Percentiles rank a stretch among this genome's conserved stretches.
phyloP scores from a whole-genome alignment of 2,797 vertebrate genomes.

The Sebastes jordani region DNA sequence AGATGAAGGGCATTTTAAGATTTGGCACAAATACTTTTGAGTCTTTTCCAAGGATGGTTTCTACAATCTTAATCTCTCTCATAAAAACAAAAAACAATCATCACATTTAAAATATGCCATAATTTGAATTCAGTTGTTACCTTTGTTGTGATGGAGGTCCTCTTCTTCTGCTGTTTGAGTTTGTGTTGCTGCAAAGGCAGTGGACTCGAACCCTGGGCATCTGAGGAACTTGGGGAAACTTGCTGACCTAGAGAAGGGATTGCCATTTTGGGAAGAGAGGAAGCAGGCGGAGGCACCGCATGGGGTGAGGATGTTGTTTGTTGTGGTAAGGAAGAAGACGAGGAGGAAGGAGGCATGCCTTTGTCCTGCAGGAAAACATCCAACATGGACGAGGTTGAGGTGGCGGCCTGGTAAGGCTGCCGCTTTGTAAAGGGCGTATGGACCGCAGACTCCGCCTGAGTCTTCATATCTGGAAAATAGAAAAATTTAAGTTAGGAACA shows the following conservation, averaged over 20 bases:
- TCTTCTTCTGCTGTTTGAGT: slow-evolving; percentile 97
- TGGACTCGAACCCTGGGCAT: slow-evolving; percentile 93
- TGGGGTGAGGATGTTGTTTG: slow-evolving; percentile 78
- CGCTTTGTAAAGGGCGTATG: slow-evolving; percentile 93
- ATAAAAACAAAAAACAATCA: background rate
- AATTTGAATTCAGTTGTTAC: slow-evolving; percentile 52
- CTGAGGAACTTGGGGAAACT: slow-evolving; percentile 91
- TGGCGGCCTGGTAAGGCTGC: slow-evolving; percentile 89
- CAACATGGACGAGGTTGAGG: slow-evolving; percentile 90
- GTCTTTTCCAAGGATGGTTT: background rate
- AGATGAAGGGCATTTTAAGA: background rate
- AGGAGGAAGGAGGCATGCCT: slow-evolving; percentile 79
- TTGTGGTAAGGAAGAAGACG: slow-evolving; percentile 74
- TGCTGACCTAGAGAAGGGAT: slow-evolving; percentile 85
- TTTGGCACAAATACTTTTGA: background rate
- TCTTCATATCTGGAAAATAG: slow-evolving; percentile 88
- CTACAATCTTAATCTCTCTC: background rate
- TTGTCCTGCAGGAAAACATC: slow-evolving; percentile 97
- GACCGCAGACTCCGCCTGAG: slow-evolving; percentile 85
- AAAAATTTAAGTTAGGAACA: background rate
- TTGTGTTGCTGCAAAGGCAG: slow-evolving; percentile 97
- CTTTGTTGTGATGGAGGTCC: slow-evolving; percentile 93
- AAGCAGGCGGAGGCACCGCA: slow-evolving; percentile 76
- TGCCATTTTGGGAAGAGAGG: slow-evolving; percentile 88
- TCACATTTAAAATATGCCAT: background rate